These are phyloP conservation scores for Heliconius ethilla DNA, from an alignment of 2,888 invertebrate species.

Conservation along the genomic window DNA sequence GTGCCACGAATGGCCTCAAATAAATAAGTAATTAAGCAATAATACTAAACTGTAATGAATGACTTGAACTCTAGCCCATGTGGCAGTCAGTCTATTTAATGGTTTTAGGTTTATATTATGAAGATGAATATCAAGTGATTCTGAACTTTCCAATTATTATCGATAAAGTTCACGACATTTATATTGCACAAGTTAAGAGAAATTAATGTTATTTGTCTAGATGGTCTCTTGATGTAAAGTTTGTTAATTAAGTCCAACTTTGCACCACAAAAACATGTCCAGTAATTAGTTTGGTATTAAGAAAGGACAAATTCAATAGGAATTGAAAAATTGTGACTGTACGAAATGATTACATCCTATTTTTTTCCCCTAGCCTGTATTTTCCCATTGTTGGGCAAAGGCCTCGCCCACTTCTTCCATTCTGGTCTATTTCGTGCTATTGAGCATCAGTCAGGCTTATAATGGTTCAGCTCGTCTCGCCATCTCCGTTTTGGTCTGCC, in stretches of 20 bases:
- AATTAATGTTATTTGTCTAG: conserved; percentile 36
- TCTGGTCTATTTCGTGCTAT: no score
- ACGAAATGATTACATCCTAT: no score
- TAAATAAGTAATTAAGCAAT: conserved; percentile 10
- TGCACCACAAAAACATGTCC: conserved; percentile 10
- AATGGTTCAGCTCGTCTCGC: no score
- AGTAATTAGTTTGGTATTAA: conserved; percentile 15
- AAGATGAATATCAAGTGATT: conserved; percentile 28
- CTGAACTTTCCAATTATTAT: conserved; percentile 37
- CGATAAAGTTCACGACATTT: conserved; percentile 36
- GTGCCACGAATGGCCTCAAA: no score
- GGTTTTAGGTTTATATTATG: conserved; percentile 18
- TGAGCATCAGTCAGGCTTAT: no score
- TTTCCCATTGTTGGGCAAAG: no score
- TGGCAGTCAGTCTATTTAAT: conserved; percentile 25
- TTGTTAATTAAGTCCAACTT: conserved; percentile 30
- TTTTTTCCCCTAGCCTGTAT: no score
- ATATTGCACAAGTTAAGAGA: conserved; percentile 32
- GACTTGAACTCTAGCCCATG: conserved; percentile 21
- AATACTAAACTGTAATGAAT: conserved; percentile 26
- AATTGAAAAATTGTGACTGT: neutral
- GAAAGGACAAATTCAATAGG: neutral
- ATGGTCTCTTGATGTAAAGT: conserved; percentile 26
- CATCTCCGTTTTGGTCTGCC: no score
- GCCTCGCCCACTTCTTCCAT: no score